Evolutionary conservation across 2,113 vertebrate species (phyloP), one percentile per base, ranked within the genome.

Genomic region (Serinus canaria): DNA sequence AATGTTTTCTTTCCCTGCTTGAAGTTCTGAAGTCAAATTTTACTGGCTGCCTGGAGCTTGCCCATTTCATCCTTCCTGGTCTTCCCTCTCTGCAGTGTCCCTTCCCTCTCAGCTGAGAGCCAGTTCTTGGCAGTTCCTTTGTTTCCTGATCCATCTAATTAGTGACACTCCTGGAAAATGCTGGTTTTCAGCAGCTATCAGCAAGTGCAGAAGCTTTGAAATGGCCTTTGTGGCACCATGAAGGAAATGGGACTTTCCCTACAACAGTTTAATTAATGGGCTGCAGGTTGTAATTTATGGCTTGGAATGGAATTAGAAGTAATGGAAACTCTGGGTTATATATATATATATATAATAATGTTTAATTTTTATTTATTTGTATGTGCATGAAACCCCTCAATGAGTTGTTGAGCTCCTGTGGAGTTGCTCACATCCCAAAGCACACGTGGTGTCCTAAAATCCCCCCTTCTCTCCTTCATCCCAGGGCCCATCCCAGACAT

Each of bases 91-190:
- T 41, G 4, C 50, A 0, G 10, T 76, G 16, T 82, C 56, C 87
- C 49, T 82, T 82, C 70, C 50, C 67, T 74, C 43, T 79, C 73
- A 81, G 19, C 84, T 91, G 58, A 91, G 89, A 82, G 62, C 41
- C 28, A 24, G 25, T 76, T 89, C 76, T 68, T 90, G 92, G 83
- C 88, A 79, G 28, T 69, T 96, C 88, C 63, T 90, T 87, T 93
- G 83, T 93, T 97, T 91, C 3, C 0, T 24, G 59, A 47, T 60
- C 3, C 35, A 27, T 58, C 55, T 70, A 75, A 89, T 90, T 84
- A 84, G 50, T 87, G 59, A 62, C 81, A 82, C 58, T 82, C 80
- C 58, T 87, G 76, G 88, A 78, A 92, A 94, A 78, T 39, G 52
- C 55, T 73, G 75, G 23, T 83, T 78, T 31, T 15, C 27, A 81